Evolutionary conservation across 2,797 vertebrate genomes (phyloP).

Genomic region (Enteromius argenteus): DNA sequence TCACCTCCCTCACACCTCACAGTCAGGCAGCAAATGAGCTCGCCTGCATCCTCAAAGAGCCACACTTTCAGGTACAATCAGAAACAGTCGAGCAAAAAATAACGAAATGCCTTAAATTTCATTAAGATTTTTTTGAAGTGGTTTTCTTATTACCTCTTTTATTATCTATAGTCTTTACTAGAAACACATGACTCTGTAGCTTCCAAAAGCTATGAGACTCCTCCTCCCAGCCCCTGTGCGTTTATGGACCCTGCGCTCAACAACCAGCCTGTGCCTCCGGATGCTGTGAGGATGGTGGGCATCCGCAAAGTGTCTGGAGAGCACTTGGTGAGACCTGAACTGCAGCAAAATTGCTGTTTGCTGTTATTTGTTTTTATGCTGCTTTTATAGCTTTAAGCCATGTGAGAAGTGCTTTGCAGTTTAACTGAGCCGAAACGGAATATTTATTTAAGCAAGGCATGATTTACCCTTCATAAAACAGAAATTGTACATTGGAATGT

Average conservation of each 20-base stretch:
- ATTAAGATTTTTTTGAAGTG: background rate
- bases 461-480: background rate
- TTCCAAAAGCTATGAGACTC: slow-evolving; percentile 93
- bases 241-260: slow-evolving; percentile 86
- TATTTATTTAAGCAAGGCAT: background rate
- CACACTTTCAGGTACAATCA: slow-evolving; percentile 91
- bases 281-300: slow-evolving; percentile 95
- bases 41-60: slow-evolving; percentile 88
- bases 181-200: slow-evolving; percentile 97
- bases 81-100: background rate
- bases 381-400: too few relatives aligned
- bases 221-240: slow-evolving; percentile 88
- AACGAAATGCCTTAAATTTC: background rate
- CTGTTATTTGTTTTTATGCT: background rate
- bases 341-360: background rate
- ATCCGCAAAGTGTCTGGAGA: slow-evolving; percentile 93
- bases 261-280: slow-evolving; percentile 92
- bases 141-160: background rate
- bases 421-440: background rate
- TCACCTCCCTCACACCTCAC: slow-evolving; percentile 77
- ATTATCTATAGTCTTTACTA: slow-evolving; percentile 85
- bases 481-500: background rate
- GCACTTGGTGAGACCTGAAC: slow-evolving; percentile 83
- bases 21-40: slow-evolving; percentile 86
- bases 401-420: background rate